Conservation (phyloP, 2,888 invertebrate genomes). For the Hedychridium roseum region DNA sequence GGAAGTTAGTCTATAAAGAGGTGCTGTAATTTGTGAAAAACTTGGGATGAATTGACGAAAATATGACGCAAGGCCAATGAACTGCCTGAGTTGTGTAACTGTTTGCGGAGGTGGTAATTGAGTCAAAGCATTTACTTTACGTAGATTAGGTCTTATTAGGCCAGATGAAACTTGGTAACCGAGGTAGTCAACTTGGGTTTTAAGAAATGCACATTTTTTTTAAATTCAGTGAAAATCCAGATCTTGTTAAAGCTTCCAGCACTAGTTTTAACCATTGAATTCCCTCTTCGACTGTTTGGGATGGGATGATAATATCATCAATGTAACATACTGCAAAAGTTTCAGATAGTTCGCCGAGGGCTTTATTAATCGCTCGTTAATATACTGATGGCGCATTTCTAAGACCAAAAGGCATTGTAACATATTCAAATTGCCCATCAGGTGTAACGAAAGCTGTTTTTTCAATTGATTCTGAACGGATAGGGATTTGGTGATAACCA, state of each 20-base stretch:
- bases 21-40: conserved; percentile 18
- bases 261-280: conserved; percentile 23
- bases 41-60: conserved; percentile 29
- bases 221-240: conserved; percentile 27
- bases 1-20: conserved; percentile 21
- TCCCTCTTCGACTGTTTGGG: conserved; percentile 17
- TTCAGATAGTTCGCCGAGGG: conserved; percentile 20
- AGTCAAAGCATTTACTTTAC: conserved; percentile 15
- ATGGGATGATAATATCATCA: conserved; percentile 28
- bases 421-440: conserved; percentile 24
- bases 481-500: not conserved
- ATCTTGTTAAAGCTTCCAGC: conserved; percentile 15
- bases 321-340: conserved; percentile 17
- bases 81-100: conserved; percentile 30
- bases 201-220: conserved; percentile 25
- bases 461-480: not conserved
- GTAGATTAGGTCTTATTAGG: conserved; percentile 16
- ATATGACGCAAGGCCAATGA: conserved; percentile 32
- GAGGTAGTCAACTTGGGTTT: conserved; percentile 21
- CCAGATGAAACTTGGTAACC: conserved; percentile 11
- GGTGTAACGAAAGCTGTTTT: conserved; percentile 11
- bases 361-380: conserved; percentile 28
- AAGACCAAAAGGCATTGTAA: conserved; percentile 36
- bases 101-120: conserved; percentile 14
- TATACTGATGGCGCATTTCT: conserved; percentile 36